These are phyloP conservation scores for Seriola rivoliana DNA, from an alignment of 2,113 vertebrate genomes.

Conservation along the genomic window DNA sequence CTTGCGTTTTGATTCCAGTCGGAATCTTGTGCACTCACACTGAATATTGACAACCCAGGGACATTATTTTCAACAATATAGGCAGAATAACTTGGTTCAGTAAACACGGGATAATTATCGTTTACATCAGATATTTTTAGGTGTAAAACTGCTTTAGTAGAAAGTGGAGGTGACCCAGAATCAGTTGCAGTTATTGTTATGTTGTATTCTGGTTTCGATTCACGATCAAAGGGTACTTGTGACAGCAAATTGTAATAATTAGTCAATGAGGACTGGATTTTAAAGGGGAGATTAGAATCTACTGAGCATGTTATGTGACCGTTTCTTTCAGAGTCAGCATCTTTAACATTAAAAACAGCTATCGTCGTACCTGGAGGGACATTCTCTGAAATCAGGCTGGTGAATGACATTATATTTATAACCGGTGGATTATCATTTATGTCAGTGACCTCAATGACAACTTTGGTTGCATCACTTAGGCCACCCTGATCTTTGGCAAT, in stretches of 20 bases:
- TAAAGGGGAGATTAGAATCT: conserved; percentile 58
- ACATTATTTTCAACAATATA: conserved; percentile 55
- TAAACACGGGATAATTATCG: conserved; percentile 55
- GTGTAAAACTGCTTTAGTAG: not conserved
- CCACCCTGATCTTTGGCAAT: conserved; percentile 76
- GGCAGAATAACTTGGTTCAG: not conserved
- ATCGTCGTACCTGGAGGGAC: conserved; percentile 48
- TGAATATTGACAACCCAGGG: conserved; percentile 19
- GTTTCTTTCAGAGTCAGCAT: conserved; percentile 70
- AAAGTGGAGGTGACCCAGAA: conserved; percentile 28
- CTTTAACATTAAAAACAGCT: conserved; percentile 70
- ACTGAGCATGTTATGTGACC: conserved; percentile 63
- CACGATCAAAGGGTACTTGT: conserved; percentile 62
- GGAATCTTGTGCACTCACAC: conserved; percentile 35
- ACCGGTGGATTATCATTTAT: conserved; percentile 75
- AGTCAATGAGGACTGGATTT: conserved; percentile 54
- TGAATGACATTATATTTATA: conserved; percentile 70
- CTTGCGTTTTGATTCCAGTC: conserved; percentile 60
- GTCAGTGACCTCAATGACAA: conserved; percentile 72
- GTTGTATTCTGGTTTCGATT: conserved; percentile 45
- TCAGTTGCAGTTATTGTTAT: conserved; percentile 56
- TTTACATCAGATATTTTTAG: conserved; percentile 61
- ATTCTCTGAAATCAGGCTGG: conserved; percentile 52
- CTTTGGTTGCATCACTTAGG: conserved; percentile 36
- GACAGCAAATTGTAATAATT: conserved; percentile 72